Evolutionary conservation across 1,140 invertebrate species (phyloP).

Genomic region (Helicoverpa armigera): DNA sequence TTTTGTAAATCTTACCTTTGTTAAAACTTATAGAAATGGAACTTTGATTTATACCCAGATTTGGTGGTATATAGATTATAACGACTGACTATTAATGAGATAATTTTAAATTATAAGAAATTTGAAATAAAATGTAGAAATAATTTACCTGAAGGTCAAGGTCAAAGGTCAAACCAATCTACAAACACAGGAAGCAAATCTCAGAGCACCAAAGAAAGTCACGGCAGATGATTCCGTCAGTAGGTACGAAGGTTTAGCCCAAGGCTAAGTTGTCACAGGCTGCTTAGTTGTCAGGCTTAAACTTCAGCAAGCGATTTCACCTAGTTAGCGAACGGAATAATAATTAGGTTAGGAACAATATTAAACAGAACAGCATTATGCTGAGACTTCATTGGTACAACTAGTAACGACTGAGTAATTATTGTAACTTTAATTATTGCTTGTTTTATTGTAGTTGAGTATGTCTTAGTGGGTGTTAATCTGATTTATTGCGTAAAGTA

Average conservation of each 20-base stretch:
- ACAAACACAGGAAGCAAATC: no score
- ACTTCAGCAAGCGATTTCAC: constrained; percentile 9
- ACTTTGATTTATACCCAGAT: no score
- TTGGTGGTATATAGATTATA: no score
- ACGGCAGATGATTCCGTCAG: no score
- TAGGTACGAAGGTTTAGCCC: background rate
- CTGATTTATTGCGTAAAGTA: constrained; percentile 11
- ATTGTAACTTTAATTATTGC: constrained; percentile 34
- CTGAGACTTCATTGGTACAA: constrained; percentile 1
- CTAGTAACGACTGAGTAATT: constrained; percentile 11
- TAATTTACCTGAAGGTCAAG: no score
- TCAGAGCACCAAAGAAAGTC: no score
- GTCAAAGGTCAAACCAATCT: no score
- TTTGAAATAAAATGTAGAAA: no score
- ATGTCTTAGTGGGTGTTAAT: constrained; percentile 16
- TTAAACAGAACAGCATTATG: background rate
- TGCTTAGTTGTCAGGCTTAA: constrained; percentile 17
- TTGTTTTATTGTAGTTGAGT: constrained; percentile 21
- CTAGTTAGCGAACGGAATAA: constrained; percentile 28
- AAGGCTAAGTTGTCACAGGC: constrained; percentile 1
- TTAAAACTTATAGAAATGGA: no score
- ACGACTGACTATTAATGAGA: no score
- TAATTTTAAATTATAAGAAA: no score
- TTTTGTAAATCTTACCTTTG: no score
- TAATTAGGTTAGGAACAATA: constrained; percentile 29